Evolutionary conservation across 2,888 invertebrate species (phyloP).

Genomic region (Microchrysa polita): DNA sequence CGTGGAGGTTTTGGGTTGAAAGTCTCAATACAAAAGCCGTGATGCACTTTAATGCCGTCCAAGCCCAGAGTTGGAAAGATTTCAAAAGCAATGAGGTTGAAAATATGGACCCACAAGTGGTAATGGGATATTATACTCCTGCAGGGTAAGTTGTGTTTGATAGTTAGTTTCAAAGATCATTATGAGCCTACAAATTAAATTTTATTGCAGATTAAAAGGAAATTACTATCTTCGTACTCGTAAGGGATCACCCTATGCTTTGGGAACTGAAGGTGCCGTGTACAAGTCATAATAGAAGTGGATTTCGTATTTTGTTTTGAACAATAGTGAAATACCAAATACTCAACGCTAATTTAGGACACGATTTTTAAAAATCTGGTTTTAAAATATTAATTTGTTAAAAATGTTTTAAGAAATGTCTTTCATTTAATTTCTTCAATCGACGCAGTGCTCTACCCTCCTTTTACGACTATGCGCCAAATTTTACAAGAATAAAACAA

Average conservation of each 20-base stretch:
- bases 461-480: too few species aligned
- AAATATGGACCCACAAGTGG: conserved; percentile 46
- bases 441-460: too few species aligned
- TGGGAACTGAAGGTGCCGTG: conserved; percentile 56
- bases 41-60: conserved; percentile 67
- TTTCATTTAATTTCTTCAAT: too few species aligned
- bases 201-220: conserved; percentile 56
- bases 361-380: too few species aligned
- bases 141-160: conserved; percentile 54
- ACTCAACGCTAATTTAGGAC: too few species aligned
- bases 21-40: conserved; percentile 61
- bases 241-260: conserved; percentile 59
- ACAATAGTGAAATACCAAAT: too few species aligned
- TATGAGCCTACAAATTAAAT: not conserved
- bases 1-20: conserved; percentile 72
- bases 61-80: conserved; percentile 68
- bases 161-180: not conserved
- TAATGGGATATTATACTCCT: conserved; percentile 62
- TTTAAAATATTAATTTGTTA: too few species aligned
- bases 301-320: too few species aligned
- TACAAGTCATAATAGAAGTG: conserved; percentile 18
- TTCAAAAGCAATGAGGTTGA: conserved; percentile 60
- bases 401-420: too few species aligned
- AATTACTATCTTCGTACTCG: conserved; percentile 64
- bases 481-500: too few species aligned